phyloP scores from a whole-genome alignment of 2,113 vertebrate genomes.

The Pan paniscus region DNA sequence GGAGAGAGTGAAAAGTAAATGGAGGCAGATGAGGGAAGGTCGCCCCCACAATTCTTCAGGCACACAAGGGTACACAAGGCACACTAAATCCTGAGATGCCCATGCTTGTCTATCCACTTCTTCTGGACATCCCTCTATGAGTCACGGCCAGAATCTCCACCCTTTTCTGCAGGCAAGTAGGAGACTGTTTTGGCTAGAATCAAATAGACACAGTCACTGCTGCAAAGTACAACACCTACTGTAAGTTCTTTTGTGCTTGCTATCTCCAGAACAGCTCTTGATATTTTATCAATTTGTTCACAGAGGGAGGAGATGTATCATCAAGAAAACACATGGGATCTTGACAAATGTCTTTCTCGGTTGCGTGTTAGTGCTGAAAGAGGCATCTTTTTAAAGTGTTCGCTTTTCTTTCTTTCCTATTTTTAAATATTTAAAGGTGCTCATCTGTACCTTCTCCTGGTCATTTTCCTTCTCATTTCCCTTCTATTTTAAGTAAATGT shows the following conservation, averaged over 20 bases:
- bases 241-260: neutral
- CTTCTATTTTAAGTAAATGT: neutral
- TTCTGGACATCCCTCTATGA: neutral
- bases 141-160: conserved; percentile 5
- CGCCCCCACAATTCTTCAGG: neutral
- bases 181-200: conserved; percentile 34
- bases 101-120: neutral
- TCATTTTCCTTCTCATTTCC: neutral
- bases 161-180: neutral
- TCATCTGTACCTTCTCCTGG: neutral
- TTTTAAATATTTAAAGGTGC: neutral
- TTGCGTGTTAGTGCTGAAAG: neutral
- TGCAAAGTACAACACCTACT: conserved; percentile 6
- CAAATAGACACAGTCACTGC: neutral
- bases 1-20: conserved; percentile 41
- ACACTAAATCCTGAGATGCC: neutral
- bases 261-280: conserved; percentile 30
- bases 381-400: neutral
- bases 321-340: neutral
- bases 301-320: neutral
- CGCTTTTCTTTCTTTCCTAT: neutral
- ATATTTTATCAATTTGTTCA: conserved; percentile 30
- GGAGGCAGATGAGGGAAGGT: neutral
- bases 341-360: neutral
- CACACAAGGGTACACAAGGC: neutral